phyloP scores from a whole-genome alignment of 2,888 invertebrate species.

The Lucinisca nassula region DNA sequence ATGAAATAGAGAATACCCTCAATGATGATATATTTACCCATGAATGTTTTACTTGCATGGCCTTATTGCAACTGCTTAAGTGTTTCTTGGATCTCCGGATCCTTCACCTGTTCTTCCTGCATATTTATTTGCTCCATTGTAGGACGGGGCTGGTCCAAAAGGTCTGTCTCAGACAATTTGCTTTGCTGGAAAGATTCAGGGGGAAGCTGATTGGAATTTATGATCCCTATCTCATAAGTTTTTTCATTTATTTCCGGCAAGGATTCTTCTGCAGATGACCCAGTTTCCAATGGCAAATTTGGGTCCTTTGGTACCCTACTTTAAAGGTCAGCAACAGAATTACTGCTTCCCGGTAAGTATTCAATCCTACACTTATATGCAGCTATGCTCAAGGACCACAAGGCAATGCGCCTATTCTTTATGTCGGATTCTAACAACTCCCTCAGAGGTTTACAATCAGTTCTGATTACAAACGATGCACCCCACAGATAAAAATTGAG shows the following conservation, averaged over 20 bases:
- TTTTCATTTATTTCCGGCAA: background rate
- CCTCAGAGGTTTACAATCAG: constrained; percentile 48
- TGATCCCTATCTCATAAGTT: background rate
- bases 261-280: background rate
- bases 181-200: background rate
- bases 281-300: background rate
- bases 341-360: constrained; percentile 9
- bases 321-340: constrained; percentile 9
- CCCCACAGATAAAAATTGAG: background rate
- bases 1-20: background rate
- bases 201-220: background rate
- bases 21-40: background rate
- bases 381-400: constrained; percentile 30
- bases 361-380: constrained; percentile 24
- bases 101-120: background rate
- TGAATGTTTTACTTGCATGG: background rate
- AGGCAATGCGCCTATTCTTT: constrained; percentile 43
- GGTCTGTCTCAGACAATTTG: background rate
- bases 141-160: background rate
- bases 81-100: background rate
- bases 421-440: constrained; percentile 47
- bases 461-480: constrained; percentile 12
- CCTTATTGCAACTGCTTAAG: background rate
- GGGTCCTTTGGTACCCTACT: background rate
- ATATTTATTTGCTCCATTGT: background rate